These are phyloP conservation scores for Dusona sp. DNA, from an alignment of 2,888 invertebrate species.

Conservation along the genomic window DNA sequence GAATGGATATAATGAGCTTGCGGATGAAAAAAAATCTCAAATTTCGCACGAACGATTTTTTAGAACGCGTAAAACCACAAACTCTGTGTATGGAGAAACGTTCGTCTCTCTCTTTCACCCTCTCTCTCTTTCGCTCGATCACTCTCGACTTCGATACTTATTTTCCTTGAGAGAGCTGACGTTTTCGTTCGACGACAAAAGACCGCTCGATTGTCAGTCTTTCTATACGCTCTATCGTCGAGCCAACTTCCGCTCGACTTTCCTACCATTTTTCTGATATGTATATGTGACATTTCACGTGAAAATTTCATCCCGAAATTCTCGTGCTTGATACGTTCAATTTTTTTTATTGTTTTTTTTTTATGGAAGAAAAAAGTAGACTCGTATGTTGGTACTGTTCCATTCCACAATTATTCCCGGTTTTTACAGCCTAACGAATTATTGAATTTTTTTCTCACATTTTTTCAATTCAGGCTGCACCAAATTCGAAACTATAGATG, in stretches of 20 bases:
- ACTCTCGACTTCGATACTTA: constrained; percentile 48
- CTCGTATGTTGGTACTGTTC: neutral
- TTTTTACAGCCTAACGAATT: no score
- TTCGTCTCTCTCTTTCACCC: constrained; percentile 26
- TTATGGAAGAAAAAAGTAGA: neutral
- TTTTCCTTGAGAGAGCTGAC: constrained; percentile 34
- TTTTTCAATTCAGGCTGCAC: no score
- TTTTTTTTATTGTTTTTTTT: neutral
- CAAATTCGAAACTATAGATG: no score
- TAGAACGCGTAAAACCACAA: constrained; percentile 10
- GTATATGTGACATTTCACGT: constrained; percentile 14
- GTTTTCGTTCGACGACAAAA: constrained; percentile 45
- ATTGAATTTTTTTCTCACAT: neutral
- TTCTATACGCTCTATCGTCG: constrained; percentile 42
- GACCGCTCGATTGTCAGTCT: constrained; percentile 53
- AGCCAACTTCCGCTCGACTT: constrained; percentile 58
- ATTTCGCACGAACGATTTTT: constrained; percentile 49
- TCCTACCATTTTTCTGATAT: constrained; percentile 13
- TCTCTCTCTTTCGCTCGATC: neutral
- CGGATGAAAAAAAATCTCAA: constrained; percentile 19
- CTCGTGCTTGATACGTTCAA: neutral
- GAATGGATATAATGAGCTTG: constrained; percentile 49
- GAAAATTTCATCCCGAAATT: neutral
- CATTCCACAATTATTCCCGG: neutral
- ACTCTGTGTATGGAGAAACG: constrained; percentile 27